phyloP scores from a whole-genome alignment of 2,888 invertebrate genomes.

The Sarcophaga caerulescens region DNA sequence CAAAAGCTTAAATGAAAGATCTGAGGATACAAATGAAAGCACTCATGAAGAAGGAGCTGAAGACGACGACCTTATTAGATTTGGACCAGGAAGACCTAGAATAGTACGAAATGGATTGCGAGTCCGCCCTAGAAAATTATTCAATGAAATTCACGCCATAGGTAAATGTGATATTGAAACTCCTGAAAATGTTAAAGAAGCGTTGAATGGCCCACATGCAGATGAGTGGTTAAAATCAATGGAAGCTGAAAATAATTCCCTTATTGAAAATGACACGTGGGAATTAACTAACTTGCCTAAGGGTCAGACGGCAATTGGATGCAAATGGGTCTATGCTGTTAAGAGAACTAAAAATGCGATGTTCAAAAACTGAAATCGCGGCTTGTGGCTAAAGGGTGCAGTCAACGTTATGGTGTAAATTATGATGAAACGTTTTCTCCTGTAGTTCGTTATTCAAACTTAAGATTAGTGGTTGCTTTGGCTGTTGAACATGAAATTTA shows the following conservation, averaged over 20 bases:
- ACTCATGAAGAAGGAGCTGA: no score
- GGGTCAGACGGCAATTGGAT: constrained; percentile 53
- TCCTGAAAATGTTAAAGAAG: constrained; percentile 48
- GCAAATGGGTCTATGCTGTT: constrained; percentile 67
- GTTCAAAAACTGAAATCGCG: constrained; percentile 26
- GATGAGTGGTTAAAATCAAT: constrained; percentile 19
- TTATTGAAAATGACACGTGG: constrained; percentile 17
- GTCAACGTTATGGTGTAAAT: constrained; percentile 20
- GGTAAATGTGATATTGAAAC: constrained; percentile 35
- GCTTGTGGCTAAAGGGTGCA: constrained; percentile 27
- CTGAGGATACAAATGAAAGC: no score
- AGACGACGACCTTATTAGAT: no score
- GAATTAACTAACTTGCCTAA: constrained; percentile 16
- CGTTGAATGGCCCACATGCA: constrained; percentile 43
- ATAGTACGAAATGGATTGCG: constrained; percentile 57
- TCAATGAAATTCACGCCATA: constrained; percentile 56
- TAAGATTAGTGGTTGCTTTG: constrained; percentile 68
- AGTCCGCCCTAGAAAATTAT: constrained; percentile 61
- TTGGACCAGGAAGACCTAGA: constrained; percentile 56
- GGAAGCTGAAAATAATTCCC: constrained; percentile 6
- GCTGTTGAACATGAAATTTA: constrained; percentile 62
- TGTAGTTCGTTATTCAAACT: constrained; percentile 46
- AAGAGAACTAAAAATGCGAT: constrained; percentile 21
- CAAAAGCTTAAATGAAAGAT: no score
- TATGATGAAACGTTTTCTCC: constrained; percentile 31